These are phyloP conservation scores for Paratilapia polleni DNA, from an alignment of 2,113 vertebrate species.

Conservation along the genomic window DNA sequence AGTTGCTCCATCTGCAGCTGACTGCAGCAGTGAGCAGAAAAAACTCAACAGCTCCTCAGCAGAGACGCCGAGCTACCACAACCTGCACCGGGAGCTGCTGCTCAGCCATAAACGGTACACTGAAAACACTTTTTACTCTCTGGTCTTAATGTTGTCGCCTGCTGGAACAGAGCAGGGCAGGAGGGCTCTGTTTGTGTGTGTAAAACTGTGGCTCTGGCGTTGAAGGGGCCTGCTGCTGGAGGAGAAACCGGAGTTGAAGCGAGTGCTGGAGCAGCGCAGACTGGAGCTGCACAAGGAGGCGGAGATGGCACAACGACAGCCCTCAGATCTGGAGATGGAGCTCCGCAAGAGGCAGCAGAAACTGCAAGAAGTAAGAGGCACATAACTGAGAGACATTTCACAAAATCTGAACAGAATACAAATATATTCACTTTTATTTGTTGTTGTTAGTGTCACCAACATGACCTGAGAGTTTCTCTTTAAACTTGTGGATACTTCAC, in stretches of 20 bases:
- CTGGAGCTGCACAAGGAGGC: slow-evolving; percentile 78
- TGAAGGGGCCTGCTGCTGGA: slow-evolving; percentile 78
- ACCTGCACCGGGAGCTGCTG: slow-evolving; percentile 83
- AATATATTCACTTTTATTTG: not conserved
- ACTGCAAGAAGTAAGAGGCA: slow-evolving; percentile 74
- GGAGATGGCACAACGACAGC: slow-evolving; percentile 72
- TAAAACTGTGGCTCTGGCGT: slow-evolving; percentile 25
- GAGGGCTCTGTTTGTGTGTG: not conserved
- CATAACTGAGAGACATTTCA: not conserved
- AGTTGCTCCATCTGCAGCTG: slow-evolving; percentile 23
- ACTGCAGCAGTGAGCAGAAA: slow-evolving; percentile 48
- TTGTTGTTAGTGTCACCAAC: no score
- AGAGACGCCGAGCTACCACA: slow-evolving; percentile 73
- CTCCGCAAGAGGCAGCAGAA: slow-evolving; percentile 83
- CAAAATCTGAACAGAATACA: not conserved
- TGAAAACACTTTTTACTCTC: not conserved
- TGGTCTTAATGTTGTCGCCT: not conserved
- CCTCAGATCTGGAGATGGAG: slow-evolving; percentile 82
- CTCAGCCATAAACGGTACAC: slow-evolving; percentile 82
- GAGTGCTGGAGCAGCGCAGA: slow-evolving; percentile 78
- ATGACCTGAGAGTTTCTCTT: not conserved
- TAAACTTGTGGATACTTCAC: not conserved
- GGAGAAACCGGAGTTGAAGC: slow-evolving; percentile 79
- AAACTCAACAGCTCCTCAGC: slow-evolving; percentile 73
- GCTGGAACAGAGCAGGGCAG: not conserved